Conservation (phyloP, 2,797 vertebrate species). For the Adelosebastes latens region DNA sequence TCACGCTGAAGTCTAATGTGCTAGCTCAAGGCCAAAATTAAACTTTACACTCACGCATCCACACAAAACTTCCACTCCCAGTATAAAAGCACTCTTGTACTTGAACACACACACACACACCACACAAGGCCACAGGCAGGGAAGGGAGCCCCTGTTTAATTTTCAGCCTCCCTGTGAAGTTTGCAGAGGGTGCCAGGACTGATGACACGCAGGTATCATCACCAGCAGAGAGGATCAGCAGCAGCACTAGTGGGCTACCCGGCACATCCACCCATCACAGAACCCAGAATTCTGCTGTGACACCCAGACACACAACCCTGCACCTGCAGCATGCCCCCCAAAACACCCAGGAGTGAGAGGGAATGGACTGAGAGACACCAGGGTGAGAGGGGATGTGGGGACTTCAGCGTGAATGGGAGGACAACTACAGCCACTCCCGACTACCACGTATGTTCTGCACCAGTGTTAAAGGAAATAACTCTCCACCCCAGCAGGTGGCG, state of each 20-base stretch:
- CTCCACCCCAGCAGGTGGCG: no score
- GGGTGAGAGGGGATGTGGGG: neutral
- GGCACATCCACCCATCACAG: slow-evolving; percentile 24
- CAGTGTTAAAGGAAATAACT: no score
- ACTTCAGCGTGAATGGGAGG: neutral
- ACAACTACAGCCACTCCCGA: neutral
- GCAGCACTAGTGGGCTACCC: slow-evolving; percentile 15
- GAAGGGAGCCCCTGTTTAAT: slow-evolving; percentile 84
- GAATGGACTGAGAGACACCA: slow-evolving; percentile 21
- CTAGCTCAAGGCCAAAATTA: neutral
- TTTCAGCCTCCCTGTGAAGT: slow-evolving; percentile 82
- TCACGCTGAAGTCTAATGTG: neutral
- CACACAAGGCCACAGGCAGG: slow-evolving; percentile 65
- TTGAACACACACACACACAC: neutral
- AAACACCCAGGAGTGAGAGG: slow-evolving; percentile 17
- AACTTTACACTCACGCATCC: neutral
- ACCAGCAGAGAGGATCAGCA: slow-evolving; percentile 42
- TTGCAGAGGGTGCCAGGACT: slow-evolving; percentile 61
- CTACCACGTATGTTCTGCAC: no score
- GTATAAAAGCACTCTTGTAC: slow-evolving; percentile 2
- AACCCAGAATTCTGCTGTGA: slow-evolving; percentile 26
- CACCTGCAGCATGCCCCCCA: neutral
- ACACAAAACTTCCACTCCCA: neutral
- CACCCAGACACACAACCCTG: slow-evolving; percentile 16
- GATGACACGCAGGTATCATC: slow-evolving; percentile 54